These are phyloP conservation scores for Cheumatopsyche charites DNA, from an alignment of 1,140 invertebrate genomes.

Conservation along the genomic window DNA sequence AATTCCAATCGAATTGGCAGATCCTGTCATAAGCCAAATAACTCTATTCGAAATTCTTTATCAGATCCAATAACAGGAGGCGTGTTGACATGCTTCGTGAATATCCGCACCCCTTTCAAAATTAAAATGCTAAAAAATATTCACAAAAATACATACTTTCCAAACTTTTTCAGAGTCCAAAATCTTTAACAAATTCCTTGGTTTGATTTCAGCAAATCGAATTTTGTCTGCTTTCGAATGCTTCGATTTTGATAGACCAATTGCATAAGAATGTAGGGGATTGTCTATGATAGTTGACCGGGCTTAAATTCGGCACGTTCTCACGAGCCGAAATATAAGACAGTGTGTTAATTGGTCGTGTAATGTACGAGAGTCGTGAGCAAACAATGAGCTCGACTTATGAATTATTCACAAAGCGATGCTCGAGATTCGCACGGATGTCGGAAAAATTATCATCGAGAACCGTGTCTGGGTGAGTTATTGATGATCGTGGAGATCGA, in stretches of 20 bases:
- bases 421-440: background rate
- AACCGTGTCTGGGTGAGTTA: too few species aligned
- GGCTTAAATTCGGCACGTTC: constrained; percentile 7
- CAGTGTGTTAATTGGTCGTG: constrained; percentile 19
- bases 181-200: too few species aligned
- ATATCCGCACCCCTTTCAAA: too few species aligned
- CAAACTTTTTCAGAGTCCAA: too few species aligned
- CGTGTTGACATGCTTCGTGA: constrained; percentile 5
- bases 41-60: background rate
- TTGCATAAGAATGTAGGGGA: too few species aligned
- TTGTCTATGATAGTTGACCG: too few species aligned
- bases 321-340: constrained; percentile 7
- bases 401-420: constrained; percentile 18
- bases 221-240: too few species aligned
- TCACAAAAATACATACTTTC: too few species aligned
- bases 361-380: background rate
- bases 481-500: too few species aligned
- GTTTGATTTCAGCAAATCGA: too few species aligned
- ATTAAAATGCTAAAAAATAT: too few species aligned
- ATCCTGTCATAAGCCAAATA: constrained; percentile 2
- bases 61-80: background rate
- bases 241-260: too few species aligned
- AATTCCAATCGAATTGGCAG: background rate
- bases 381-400: constrained; percentile 9
- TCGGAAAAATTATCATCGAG: background rate